Conservation (phyloP, 1,140 invertebrate genomes). For the Heliconius congener region DNA sequence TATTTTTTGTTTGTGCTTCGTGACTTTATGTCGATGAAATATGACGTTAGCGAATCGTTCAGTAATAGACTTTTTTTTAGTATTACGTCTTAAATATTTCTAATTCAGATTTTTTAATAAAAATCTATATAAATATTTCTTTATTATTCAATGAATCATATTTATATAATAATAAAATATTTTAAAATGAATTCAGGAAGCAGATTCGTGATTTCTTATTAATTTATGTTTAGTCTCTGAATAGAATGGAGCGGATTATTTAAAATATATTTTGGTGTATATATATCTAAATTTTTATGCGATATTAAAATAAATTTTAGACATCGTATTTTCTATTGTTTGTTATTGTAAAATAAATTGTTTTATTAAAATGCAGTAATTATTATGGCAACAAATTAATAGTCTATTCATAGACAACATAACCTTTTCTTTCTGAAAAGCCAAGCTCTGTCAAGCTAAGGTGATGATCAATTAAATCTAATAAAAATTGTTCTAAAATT, state of each 20-base stretch:
- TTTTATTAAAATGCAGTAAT: not conserved
- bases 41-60: conserved; percentile 28
- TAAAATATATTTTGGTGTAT: not conserved
- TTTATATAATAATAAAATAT: not conserved
- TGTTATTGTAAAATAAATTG: not conserved
- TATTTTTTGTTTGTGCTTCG: conserved; percentile 32
- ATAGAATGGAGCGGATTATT: not conserved
- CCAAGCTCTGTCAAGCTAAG: conserved; percentile 72
- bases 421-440: conserved; percentile 70
- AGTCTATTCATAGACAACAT: conserved; percentile 50
- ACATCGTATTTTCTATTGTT: not conserved
- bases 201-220: not conserved
- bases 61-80: not conserved
- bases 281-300: no score
- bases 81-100: no score
- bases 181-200: not conserved
- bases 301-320: no score
- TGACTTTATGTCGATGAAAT: conserved; percentile 16
- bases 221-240: not conserved
- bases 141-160: not conserved
- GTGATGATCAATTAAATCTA: conserved; percentile 55
- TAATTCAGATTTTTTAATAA: no score
- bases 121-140: not conserved
- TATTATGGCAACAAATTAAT: conserved; percentile 35
- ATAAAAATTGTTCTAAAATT: conserved; percentile 16